Evolutionary conservation across 2,797 vertebrate species (phyloP).

Genomic region (Ptychobarbus kaznakovi): DNA sequence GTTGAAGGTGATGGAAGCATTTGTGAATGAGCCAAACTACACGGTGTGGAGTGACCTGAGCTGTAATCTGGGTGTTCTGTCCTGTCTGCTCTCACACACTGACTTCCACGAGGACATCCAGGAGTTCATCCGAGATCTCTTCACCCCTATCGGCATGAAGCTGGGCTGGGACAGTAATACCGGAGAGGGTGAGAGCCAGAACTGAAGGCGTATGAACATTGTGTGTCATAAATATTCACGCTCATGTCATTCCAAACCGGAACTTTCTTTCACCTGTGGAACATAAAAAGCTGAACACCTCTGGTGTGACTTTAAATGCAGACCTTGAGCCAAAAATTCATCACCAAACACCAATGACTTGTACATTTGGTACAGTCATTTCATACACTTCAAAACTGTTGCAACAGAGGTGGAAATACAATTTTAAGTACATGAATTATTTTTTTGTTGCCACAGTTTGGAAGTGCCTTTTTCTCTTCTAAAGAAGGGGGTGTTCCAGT

Average conservation of each 20-base stretch:
- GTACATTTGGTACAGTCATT: too few relatives aligned
- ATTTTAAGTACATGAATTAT: too few relatives aligned
- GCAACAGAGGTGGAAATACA: too few relatives aligned
- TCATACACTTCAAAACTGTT: too few relatives aligned
- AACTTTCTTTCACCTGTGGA: neutral
- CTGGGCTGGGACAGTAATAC: slow-evolving; percentile 95
- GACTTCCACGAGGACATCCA: slow-evolving; percentile 97
- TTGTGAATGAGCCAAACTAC: slow-evolving; percentile 98
- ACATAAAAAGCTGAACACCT: neutral
- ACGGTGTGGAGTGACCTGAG: slow-evolving; percentile 99
- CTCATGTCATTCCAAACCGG: neutral
- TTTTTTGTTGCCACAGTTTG: too few relatives aligned
- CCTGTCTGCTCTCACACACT: slow-evolving; percentile 94
- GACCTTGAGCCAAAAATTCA: too few relatives aligned
- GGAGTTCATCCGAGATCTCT: slow-evolving; percentile 93
- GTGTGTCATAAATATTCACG: neutral
- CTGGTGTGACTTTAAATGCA: too few relatives aligned
- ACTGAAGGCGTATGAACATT: neutral
- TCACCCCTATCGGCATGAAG: slow-evolving; percentile 91
- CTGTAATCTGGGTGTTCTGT: slow-evolving; percentile 96
- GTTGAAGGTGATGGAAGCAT: slow-evolving; percentile 97
- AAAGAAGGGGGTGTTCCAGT: too few relatives aligned
- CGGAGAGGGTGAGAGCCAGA: slow-evolving; percentile 85
- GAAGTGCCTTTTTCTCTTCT: too few relatives aligned
- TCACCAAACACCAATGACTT: too few relatives aligned